A percentile compares a stretch with the other conserved stretches of the same genome.
These are phyloP conservation scores for Lucinisca nassula DNA, from an alignment of 2,888 invertebrate genomes.

Conservation along the genomic window DNA sequence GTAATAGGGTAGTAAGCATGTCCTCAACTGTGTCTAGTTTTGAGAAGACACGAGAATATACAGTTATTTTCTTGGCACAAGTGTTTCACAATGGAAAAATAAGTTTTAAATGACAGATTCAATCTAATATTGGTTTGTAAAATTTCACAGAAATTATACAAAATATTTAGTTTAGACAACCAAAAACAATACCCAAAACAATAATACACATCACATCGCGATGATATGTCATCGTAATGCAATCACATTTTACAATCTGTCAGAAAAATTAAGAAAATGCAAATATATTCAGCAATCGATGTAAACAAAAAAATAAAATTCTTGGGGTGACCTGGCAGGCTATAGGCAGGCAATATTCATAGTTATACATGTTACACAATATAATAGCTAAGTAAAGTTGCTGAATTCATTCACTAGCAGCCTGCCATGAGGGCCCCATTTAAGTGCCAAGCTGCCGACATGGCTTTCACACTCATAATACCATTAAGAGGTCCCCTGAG, in stretches of 20 bases:
- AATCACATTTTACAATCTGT: neutral
- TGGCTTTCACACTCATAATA: neutral
- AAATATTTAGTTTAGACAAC: too few relatives aligned
- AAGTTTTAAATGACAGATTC: too few relatives aligned
- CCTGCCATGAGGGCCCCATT: neutral
- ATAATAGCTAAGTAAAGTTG: neutral
- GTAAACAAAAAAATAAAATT: neutral
- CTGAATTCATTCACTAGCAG: neutral
- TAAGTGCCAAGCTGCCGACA: neutral
- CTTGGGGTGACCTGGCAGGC: neutral
- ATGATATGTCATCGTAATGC: neutral
- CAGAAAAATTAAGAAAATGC: neutral
- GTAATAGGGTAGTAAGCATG: neutral
- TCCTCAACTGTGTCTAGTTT: neutral
- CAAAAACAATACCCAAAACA: too few relatives aligned
- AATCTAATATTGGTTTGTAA: too few relatives aligned
- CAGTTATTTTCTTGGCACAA: too few relatives aligned
- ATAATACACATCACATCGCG: too few relatives aligned
- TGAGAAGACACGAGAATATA: neutral
- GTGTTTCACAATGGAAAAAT: neutral
- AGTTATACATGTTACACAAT: neutral
- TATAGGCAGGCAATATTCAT: neutral
- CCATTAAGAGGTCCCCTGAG: neutral
- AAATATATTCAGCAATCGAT: neutral
- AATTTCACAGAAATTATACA: too few relatives aligned